These are phyloP conservation scores for Clistopyga incitator DNA, from an alignment of 2,888 invertebrate genomes.

Conservation along the genomic window DNA sequence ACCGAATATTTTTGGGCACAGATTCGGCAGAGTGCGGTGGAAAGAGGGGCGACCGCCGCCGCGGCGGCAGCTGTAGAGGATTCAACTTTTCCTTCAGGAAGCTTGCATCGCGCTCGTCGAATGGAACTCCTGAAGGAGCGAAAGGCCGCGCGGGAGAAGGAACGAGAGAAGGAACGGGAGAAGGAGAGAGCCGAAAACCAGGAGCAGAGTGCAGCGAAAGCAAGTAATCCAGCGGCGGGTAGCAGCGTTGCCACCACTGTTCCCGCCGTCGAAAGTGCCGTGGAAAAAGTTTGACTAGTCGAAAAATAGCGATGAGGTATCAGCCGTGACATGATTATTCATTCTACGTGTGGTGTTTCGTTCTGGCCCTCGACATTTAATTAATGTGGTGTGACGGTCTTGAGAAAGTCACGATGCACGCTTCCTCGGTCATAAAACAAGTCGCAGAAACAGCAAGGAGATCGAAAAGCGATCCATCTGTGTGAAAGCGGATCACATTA, in stretches of 20 bases:
- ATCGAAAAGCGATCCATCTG: constrained; percentile 6
- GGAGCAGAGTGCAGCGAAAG: constrained; percentile 56
- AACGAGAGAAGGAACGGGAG: constrained; percentile 74
- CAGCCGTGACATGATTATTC: constrained; percentile 22
- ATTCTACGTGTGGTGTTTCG: constrained; percentile 25
- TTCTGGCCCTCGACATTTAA: constrained; percentile 8
- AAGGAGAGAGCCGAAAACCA: constrained; percentile 69
- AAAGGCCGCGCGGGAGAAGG: constrained; percentile 76
- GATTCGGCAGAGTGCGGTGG: constrained; percentile 77
- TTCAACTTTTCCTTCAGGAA: constrained; percentile 79
- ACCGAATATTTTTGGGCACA: constrained; percentile 22
- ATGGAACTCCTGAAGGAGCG: constrained; percentile 76
- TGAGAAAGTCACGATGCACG: constrained; percentile 1
- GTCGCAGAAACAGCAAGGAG: constrained; percentile 5
- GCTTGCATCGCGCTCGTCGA: constrained; percentile 77
- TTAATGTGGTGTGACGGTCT: not conserved
- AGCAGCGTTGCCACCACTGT: constrained; percentile 45
- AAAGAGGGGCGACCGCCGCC: constrained; percentile 79
- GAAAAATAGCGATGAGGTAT: constrained; percentile 80
- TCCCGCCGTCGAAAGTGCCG: constrained; percentile 68
- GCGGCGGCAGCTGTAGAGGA: constrained; percentile 80
- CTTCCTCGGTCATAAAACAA: not conserved
- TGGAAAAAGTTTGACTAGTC: constrained; percentile 82
- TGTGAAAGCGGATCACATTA: not conserved
- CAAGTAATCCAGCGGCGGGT: constrained; percentile 58